Evolutionary conservation across 2,113 vertebrate species (phyloP).

Genomic region (Passer domesticus): DNA sequence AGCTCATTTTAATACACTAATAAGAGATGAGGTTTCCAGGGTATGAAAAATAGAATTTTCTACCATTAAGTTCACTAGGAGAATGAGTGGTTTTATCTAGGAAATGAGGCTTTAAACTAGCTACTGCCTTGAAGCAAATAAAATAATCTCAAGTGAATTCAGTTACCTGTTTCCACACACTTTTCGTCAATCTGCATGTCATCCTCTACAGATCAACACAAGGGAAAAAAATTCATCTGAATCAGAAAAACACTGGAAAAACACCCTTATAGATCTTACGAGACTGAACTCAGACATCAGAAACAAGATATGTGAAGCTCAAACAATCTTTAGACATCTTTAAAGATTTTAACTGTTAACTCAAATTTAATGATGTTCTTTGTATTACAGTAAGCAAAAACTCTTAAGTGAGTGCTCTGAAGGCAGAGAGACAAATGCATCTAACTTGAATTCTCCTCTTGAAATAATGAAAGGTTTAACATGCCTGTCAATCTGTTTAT

Average conservation of each 20-base stretch:
- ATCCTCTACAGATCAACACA: conserved; percentile 77
- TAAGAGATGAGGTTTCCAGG: neutral
- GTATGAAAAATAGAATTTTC: neutral
- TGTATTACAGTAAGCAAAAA: neutral
- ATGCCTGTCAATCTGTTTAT: neutral
- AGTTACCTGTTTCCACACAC: conserved; percentile 92
- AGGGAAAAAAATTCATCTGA: neutral
- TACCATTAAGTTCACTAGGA: neutral
- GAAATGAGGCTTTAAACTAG: neutral
- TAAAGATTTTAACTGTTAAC: neutral
- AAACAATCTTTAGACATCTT: neutral
- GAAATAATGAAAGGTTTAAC: neutral
- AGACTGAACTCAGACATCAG: neutral
- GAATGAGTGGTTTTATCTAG: neutral
- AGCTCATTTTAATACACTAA: neutral
- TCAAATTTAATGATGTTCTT: neutral
- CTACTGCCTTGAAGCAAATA: neutral
- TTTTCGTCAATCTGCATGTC: conserved; percentile 90
- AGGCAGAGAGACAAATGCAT: neutral
- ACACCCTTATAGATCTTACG: neutral
- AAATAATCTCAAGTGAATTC: neutral
- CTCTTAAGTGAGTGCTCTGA: neutral
- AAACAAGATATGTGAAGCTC: neutral
- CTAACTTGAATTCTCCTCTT: neutral
- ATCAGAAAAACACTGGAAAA: neutral